These are phyloP conservation scores for Boloria selene DNA, from an alignment of 2,888 invertebrate genomes.

Conservation along the genomic window DNA sequence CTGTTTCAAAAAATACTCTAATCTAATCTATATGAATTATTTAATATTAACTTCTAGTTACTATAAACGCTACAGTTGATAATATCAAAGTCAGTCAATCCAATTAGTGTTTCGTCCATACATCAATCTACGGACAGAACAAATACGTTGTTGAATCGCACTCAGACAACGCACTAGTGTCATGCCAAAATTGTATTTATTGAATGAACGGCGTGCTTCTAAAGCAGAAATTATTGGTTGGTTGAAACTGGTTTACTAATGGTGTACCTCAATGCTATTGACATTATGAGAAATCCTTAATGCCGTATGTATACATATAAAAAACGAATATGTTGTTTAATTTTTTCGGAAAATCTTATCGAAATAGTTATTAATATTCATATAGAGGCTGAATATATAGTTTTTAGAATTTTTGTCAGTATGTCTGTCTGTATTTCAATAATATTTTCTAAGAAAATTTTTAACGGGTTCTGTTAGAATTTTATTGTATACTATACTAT, in stretches of 20 bases:
- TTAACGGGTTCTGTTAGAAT: too few species aligned
- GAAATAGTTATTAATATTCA: too few species aligned
- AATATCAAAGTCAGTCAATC: conserved; percentile 58
- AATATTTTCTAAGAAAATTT: too few species aligned
- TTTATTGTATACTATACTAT: too few species aligned
- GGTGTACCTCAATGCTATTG: background rate
- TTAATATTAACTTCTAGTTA: background rate
- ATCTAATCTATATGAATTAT: background rate
- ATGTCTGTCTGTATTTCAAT: too few species aligned
- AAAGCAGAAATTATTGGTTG: conserved; percentile 28
- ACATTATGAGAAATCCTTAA: conserved; percentile 1
- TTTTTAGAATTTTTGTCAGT: too few species aligned
- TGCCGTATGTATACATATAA: background rate
- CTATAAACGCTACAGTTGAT: background rate
- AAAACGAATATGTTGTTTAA: too few species aligned
- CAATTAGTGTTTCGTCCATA: conserved; percentile 54
- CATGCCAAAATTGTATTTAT: conserved; percentile 32
- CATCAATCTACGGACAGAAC: conserved; percentile 59
- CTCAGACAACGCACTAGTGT: conserved; percentile 32
- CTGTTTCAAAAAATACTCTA: too few species aligned
- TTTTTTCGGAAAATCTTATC: too few species aligned
- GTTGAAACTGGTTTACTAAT: conserved; percentile 1
- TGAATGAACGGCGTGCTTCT: conserved; percentile 22
- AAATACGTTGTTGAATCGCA: conserved; percentile 37
- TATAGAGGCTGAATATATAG: too few species aligned